phyloP scores from a whole-genome alignment of 2,888 invertebrate species.

The Drosophila subsilvestris region DNA sequence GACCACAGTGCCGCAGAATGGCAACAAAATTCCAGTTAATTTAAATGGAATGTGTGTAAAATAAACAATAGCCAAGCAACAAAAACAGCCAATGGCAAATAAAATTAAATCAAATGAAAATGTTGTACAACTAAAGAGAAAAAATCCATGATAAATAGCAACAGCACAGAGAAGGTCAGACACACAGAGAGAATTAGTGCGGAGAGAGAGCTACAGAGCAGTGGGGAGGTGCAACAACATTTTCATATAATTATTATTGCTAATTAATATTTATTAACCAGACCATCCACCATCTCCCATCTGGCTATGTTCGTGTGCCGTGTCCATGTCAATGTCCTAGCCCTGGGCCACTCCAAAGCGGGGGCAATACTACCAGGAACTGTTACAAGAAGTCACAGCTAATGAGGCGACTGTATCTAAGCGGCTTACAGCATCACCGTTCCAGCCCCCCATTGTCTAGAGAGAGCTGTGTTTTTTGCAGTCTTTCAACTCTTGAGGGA shows the following conservation, averaged over 20 bases:
- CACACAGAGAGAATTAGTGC: neutral
- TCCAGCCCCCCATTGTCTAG: neutral
- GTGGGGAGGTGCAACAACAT: conserved; percentile 23
- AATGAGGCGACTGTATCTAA: conserved; percentile 42
- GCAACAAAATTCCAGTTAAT: conserved; percentile 50
- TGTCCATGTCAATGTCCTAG: neutral
- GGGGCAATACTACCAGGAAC: conserved; percentile 3
- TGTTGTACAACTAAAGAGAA: neutral
- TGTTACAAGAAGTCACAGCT: conserved; percentile 32
- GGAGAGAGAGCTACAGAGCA: neutral
- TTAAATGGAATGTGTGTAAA: conserved; percentile 50
- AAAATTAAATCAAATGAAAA: conserved; percentile 31
- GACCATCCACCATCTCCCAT: conserved; percentile 1
- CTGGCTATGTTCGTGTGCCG: neutral
- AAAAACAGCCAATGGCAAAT: neutral
- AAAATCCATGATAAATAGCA: conserved; percentile 15
- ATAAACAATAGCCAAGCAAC: conserved; percentile 30
- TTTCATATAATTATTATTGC: conserved; percentile 63
- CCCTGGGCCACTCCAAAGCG: neutral
- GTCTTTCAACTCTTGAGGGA: conserved; percentile 12
- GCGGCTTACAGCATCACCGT: conserved; percentile 29
- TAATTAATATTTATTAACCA: conserved; percentile 71
- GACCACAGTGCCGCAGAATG: conserved; percentile 27
- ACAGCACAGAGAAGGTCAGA: neutral
- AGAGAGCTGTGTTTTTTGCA: neutral